A percentile compares a stretch with the other conserved stretches of the same genome.
phyloP scores from a whole-genome alignment of 2,888 invertebrate genomes.

The Nomada ferruginata region DNA sequence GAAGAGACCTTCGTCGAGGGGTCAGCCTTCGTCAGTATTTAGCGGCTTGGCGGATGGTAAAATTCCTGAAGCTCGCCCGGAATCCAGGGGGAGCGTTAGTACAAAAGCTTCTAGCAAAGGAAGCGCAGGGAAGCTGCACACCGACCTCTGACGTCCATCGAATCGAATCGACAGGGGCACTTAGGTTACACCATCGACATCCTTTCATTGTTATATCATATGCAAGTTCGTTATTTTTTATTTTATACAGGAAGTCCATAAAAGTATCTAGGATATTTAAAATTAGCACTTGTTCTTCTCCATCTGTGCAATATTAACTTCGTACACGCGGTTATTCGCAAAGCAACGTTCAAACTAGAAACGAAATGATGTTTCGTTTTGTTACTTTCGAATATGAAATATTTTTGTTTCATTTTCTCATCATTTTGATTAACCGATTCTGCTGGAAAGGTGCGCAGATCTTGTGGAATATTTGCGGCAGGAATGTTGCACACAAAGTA shows the following conservation, averaged over 20 bases:
- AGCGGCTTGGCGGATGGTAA: constrained; percentile 74
- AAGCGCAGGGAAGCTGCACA: constrained; percentile 67
- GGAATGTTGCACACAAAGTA: not conserved
- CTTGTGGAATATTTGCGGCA: not conserved
- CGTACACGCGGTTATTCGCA: too few species aligned
- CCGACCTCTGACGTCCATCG: constrained; percentile 71
- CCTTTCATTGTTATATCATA: not conserved
- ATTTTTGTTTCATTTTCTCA: not conserved
- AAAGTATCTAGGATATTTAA: not conserved
- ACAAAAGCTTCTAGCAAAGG: constrained; percentile 54
- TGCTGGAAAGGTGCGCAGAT: not conserved
- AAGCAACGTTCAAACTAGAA: too few species aligned
- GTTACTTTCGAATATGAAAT: not conserved
- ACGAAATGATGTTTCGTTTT: too few species aligned
- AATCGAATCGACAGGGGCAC: not conserved
- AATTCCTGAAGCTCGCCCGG: constrained; percentile 1
- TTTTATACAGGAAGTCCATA: too few species aligned
- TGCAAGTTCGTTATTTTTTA: not conserved
- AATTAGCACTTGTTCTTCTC: not conserved
- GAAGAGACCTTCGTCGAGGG: constrained; percentile 73
- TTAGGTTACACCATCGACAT: not conserved
- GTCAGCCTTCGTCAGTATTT: constrained; percentile 77
- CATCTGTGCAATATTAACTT: not conserved
- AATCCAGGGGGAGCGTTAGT: constrained; percentile 52
- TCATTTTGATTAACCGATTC: not conserved